Percentiles rank a stretch among this genome's conserved stretches.
phyloP scores from a whole-genome alignment of 2,113 vertebrate genomes.

The Illadopsis cleaveri region DNA sequence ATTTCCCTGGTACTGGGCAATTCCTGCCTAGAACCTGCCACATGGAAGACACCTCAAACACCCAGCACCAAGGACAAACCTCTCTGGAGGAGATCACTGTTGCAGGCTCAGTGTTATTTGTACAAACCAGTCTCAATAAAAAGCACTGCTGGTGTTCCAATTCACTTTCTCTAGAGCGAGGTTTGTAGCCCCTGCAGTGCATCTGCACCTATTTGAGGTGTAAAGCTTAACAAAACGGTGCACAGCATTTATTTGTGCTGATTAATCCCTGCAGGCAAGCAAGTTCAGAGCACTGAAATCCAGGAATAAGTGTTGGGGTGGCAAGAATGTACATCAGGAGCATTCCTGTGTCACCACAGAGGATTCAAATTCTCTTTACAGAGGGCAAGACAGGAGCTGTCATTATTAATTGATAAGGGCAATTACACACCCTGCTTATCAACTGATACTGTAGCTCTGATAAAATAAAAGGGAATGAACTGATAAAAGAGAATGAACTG shows the following conservation, averaged over 20 bases:
- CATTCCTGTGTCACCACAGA: not conserved
- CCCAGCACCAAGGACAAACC: not conserved
- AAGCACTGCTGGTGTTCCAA: not conserved
- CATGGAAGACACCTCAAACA: accelerated
- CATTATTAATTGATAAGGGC: not conserved
- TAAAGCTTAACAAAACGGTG: not conserved
- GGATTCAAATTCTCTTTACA: not conserved
- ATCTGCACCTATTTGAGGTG: not conserved
- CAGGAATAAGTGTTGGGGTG: not conserved
- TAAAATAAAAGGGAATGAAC: not conserved
- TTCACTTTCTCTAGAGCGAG: not conserved
- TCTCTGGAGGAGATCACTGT: not conserved
- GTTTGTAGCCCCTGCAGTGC: not conserved
- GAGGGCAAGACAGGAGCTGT: not conserved
- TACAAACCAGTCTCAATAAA: not conserved
- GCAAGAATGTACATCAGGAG: not conserved
- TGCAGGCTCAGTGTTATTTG: not conserved
- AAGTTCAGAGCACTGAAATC: not conserved
- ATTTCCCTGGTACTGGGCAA: not conserved
- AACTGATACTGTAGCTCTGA: not conserved
- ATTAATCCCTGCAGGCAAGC: not conserved
- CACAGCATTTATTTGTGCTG: not conserved
- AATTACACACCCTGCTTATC: not conserved
- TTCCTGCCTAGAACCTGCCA: not conserved
- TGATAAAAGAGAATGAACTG: not conserved